Conservation (phyloP, 2,797 vertebrate species). For the Acipenser transmontanus region DNA sequence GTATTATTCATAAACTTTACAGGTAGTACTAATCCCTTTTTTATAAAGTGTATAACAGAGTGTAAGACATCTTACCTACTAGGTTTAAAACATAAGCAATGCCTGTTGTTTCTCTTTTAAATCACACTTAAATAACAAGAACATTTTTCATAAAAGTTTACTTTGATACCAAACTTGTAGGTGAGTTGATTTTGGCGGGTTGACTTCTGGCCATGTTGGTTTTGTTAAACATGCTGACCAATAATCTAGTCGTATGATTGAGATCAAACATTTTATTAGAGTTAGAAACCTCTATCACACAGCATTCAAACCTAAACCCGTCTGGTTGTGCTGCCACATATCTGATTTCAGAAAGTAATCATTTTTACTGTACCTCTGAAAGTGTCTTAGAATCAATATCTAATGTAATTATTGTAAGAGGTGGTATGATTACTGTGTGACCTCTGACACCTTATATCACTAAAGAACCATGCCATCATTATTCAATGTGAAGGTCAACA, state of each 20-base stretch:
- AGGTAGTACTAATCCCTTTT: too few species aligned
- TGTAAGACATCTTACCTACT: too few species aligned
- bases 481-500: not conserved
- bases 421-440: not conserved
- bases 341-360: not conserved
- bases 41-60: too few species aligned
- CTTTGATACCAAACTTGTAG: too few species aligned
- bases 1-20: too few species aligned
- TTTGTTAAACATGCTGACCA: not conserved
- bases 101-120: too few species aligned
- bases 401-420: conserved; percentile 2
- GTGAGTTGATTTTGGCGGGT: too few species aligned
- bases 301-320: not conserved
- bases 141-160: too few species aligned
- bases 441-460: not conserved
- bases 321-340: not conserved
- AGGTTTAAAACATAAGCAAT: too few species aligned
- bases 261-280: not conserved
- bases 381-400: conserved; percentile 2
- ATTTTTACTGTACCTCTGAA: conserved; percentile 1
- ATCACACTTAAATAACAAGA: too few species aligned
- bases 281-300: not conserved
- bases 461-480: not conserved
- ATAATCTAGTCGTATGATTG: not conserved
- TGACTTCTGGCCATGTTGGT: too few species aligned